Conservation (phyloP, 2,888 invertebrate genomes). For the Brenthis hecate region DNA sequence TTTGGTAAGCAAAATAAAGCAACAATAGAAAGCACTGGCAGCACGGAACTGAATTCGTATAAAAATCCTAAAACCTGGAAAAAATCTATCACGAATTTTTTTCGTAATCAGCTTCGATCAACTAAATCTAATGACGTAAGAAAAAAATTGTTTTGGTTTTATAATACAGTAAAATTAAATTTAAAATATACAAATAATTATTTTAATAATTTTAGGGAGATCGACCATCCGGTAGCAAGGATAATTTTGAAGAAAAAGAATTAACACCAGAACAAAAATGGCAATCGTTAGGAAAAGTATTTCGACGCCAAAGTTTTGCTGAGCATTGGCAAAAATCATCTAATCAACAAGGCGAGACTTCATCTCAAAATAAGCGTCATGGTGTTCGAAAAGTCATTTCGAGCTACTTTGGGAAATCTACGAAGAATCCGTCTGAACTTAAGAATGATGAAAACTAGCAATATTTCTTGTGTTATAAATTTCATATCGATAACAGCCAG, state of each 20-base stretch:
- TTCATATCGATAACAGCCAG: background rate
- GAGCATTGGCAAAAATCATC: constrained; percentile 65
- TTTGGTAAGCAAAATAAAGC: constrained; percentile 55
- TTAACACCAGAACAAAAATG: constrained; percentile 72
- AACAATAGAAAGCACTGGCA: constrained; percentile 57
- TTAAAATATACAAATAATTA: constrained; percentile 6
- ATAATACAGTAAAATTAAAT: background rate
- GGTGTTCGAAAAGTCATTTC: constrained; percentile 72
- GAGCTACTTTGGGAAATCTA: constrained; percentile 71
- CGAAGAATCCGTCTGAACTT: constrained; percentile 49
- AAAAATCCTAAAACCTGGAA: constrained; percentile 74
- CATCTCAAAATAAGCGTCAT: constrained; percentile 63
- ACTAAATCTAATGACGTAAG: constrained; percentile 76
- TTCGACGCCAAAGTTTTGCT: constrained; percentile 70
- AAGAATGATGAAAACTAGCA: constrained; percentile 56
- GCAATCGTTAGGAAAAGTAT: constrained; percentile 77
- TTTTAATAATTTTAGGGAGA: constrained; percentile 58
- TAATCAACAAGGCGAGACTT: constrained; percentile 61
- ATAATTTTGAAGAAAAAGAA: constrained; percentile 66
- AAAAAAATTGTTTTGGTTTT: background rate
- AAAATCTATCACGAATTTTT: constrained; percentile 73
- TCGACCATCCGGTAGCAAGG: constrained; percentile 62
- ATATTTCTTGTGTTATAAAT: constrained; percentile 28
- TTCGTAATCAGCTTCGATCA: constrained; percentile 69
- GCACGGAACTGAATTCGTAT: constrained; percentile 62